Conservation (phyloP, 2,797 vertebrate genomes). For the Miichthys miiuy region DNA sequence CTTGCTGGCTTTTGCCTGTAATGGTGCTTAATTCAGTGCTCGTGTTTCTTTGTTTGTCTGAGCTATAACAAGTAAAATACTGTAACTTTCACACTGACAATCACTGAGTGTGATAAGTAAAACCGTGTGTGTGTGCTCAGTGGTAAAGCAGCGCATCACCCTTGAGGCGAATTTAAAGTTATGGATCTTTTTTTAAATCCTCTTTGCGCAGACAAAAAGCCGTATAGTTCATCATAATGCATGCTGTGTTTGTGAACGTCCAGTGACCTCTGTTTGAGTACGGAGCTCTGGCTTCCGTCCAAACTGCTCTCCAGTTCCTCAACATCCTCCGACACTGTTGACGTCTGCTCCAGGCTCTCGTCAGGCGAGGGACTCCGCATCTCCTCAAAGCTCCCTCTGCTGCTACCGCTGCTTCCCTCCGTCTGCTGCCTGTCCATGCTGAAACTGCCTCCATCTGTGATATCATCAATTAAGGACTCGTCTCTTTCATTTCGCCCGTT, state of each 20-base stretch:
- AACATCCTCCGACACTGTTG: conserved; percentile 80
- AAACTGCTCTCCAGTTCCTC: conserved; percentile 85
- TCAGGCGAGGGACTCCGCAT: conserved; percentile 66
- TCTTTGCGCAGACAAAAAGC: background rate
- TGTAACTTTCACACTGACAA: background rate
- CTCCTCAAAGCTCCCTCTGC: conserved; percentile 75
- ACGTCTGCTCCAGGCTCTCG: conserved; percentile 75
- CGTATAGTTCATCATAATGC: background rate
- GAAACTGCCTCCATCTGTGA: conserved; percentile 61
- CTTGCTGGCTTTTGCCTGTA: background rate
- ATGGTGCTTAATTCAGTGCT: no score
- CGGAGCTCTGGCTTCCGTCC: conserved; percentile 77
- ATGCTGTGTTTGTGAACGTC: conserved; percentile 11
- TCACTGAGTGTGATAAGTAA: background rate
- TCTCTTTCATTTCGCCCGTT: conserved; percentile 63
- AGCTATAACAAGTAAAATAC: no score
- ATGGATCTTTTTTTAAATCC: background rate
- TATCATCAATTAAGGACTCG: conserved; percentile 62
- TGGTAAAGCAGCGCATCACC: background rate
- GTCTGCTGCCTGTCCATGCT: conserved; percentile 31
- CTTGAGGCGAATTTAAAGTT: background rate
- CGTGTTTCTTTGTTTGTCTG: no score
- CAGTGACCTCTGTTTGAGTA: conserved; percentile 80
- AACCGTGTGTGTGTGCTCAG: background rate
- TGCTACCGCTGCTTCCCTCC: conserved; percentile 44